phyloP scores from a whole-genome alignment of 2,113 vertebrate species.

The Heterocephalus glaber region DNA sequence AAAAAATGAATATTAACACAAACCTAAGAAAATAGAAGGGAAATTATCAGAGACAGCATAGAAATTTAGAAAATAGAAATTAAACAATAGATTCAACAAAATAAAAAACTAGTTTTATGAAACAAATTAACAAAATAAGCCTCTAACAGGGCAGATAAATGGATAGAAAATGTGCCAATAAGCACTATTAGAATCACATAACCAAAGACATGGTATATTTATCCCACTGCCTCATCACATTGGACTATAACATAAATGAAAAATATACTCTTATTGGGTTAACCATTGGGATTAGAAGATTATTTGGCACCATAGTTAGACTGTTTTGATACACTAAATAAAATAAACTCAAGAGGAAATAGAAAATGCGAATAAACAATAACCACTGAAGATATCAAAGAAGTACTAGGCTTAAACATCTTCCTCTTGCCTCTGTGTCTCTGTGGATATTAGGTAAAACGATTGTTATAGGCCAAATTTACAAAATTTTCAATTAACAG shows the following conservation, averaged over 20 bases:
- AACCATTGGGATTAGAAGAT: not conserved
- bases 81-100: not conserved
- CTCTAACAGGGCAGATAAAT: constrained; percentile 16
- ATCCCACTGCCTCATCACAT: not conserved
- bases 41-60: not conserved
- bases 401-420: not conserved
- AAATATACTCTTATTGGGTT: not conserved
- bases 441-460: not conserved
- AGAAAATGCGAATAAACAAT: not conserved
- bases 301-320: not conserved
- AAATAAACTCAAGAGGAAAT: not conserved
- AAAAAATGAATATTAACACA: not conserved
- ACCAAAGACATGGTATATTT: not conserved
- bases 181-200: not conserved
- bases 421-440: not conserved
- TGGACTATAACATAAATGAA: not conserved
- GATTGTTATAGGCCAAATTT: not conserved
- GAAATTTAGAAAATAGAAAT: constrained; percentile 34
- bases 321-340: not conserved
- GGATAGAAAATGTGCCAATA: not conserved
- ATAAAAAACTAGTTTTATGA: constrained; percentile 32
- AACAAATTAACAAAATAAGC: constrained; percentile 12
- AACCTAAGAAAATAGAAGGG: constrained; percentile 43
- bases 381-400: not conserved
- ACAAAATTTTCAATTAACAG: not conserved